Evolutionary conservation across 2,113 vertebrate species (phyloP).

Genomic region (Synodontis membranacea): DNA sequence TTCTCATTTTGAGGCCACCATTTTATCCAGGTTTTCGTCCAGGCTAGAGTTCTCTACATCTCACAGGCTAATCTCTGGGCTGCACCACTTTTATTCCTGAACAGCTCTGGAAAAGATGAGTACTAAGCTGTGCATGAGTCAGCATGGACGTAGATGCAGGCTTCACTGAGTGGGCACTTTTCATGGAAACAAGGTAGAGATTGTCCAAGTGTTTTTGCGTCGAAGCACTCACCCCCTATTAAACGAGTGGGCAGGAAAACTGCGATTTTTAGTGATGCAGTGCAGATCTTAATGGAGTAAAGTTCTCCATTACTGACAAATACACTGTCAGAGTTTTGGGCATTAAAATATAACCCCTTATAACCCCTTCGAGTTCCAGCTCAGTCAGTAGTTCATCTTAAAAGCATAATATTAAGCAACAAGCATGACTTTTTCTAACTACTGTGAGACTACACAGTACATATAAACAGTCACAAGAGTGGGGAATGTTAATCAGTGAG

Average conservation of each 20-base stretch:
- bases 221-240: neutral
- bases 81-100: neutral
- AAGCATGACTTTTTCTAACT: neutral
- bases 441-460: neutral
- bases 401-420: neutral
- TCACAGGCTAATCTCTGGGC: neutral
- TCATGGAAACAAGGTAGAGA: constrained; percentile 19
- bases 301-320: neutral
- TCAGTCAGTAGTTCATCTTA: neutral
- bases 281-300: neutral
- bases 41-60: neutral
- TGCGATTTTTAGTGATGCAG: neutral
- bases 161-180: constrained; percentile 24
- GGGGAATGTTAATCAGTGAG: neutral
- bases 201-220: constrained; percentile 29
- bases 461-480: neutral
- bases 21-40: neutral
- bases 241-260: neutral
- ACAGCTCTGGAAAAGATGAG: neutral
- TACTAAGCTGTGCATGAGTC: constrained; percentile 21
- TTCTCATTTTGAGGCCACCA: neutral
- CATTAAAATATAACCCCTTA: neutral
- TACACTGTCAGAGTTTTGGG: neutral
- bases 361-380: neutral
- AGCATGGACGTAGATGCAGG: constrained; percentile 6